Conservation (phyloP, 2,797 vertebrate genomes). For the Salarias fasciatus region DNA sequence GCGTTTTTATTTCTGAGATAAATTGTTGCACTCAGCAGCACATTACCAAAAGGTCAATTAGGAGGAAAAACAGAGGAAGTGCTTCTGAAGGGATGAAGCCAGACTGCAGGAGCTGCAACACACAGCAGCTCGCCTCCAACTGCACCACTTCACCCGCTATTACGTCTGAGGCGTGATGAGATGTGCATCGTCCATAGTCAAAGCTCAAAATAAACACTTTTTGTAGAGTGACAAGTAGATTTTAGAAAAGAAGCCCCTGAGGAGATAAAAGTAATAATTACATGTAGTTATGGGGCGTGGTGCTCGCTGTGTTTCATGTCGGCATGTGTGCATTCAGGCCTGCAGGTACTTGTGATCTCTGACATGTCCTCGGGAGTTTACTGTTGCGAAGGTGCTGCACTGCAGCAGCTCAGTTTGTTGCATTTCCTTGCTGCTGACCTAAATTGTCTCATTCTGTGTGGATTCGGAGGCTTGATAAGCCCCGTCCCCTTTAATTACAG, state of each 20-base stretch:
- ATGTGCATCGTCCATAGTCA: no score
- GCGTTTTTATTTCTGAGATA: conserved; percentile 31
- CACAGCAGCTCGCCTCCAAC: no score
- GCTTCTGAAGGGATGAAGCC: no score
- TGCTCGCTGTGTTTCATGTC: conserved; percentile 38
- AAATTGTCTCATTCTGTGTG: conserved; percentile 4
- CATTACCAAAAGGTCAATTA: conserved; percentile 26
- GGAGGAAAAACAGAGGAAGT: not conserved
- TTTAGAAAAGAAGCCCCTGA: conserved; percentile 14
- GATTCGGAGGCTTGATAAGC: not conserved
- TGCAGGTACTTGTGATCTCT: conserved; percentile 36
- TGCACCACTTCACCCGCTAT: no score
- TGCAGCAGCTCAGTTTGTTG: conserved; percentile 31
- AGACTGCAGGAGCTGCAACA: no score
- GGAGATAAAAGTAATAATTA: conserved; percentile 43
- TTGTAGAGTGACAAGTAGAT: conserved; percentile 23
- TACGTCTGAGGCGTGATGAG: no score
- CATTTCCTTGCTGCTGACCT: not conserved
- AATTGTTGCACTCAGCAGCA: conserved; percentile 19
- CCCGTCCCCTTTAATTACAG: not conserved
- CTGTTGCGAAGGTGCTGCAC: conserved; percentile 9
- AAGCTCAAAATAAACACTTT: conserved; percentile 14
- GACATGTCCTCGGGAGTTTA: conserved; percentile 10
- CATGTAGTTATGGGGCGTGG: conserved; percentile 30
- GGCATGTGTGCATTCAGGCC: conserved; percentile 17